Base-by-base conservation (phyloP, 2,113 vertebrate genomes). In the Tetraodon nigroviridis region DNA sequence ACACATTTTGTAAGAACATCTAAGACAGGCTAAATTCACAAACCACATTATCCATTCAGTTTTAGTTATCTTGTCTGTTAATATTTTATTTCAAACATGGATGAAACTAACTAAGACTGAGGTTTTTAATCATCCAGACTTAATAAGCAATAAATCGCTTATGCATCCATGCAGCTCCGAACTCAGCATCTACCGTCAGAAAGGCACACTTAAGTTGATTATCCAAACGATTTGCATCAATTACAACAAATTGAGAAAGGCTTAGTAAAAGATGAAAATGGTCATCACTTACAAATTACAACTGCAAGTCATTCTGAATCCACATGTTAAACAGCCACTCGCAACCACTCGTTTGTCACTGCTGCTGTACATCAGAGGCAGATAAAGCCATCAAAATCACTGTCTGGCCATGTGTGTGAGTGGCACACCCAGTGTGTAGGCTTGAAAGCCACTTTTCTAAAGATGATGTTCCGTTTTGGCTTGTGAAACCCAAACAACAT, bases 381-480 rank as follows among this genome's bases (percentile, higher is more conserved):
- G 48, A 80, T 59, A 54, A 52, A 75, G 44, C 61, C 45, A 56
- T 55, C 63, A 42, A 67, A 54, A 68, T 73, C 61, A 48, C 55
- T 61, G 24, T 52, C 64, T 37, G 27, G 78, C 75, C 67, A 65
- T 51, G 47, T 12, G 46, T 18, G 16, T 67, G 46, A 55, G 57
- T 4, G 71, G 71, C 76, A 83, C 87, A 78, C 81, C 84, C 78
- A 72, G 71, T 52, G 12, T 54, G 61, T 40, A 48, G 67, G 58
- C 68, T 69, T 7, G 45, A 82, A 68, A 77, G 71, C 68, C 81
- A 73, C 75, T 77, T 77, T 79, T 80, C 80, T 78, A 61, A 77
- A 84, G 82, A 82, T 74, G 75, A 79, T 77, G 75, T 85, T 87
- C 80, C 82, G 84, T 85, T 83, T 77, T 84, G 85, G 84, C 85